A percentile compares a stretch with the other conserved stretches of the same genome.
Conservation (phyloP, 1,140 invertebrate genomes). For the Drosophila novamexicana region DNA sequence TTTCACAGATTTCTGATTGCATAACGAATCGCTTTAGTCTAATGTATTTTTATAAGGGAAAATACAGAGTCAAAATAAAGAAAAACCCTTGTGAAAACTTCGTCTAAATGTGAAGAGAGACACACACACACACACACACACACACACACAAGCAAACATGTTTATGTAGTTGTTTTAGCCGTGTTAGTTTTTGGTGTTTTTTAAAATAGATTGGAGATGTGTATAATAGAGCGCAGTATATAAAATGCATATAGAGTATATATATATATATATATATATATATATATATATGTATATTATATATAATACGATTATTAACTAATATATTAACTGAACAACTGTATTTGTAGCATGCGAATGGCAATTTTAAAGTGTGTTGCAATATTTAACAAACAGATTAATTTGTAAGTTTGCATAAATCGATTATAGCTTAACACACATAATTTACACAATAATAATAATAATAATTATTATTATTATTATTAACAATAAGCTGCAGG, state of each 20-base stretch:
- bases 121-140: slow-evolving; percentile 14
- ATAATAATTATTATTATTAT: slow-evolving; percentile 25
- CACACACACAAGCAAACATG: slow-evolving; percentile 25
- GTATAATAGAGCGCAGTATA: slow-evolving; percentile 73
- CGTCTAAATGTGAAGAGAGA: slow-evolving; percentile 11
- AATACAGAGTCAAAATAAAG: slow-evolving; percentile 4
- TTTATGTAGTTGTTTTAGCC: slow-evolving; percentile 75
- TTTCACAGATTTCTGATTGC: slow-evolving; percentile 1
- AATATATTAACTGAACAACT: slow-evolving; percentile 64
- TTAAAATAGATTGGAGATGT: slow-evolving; percentile 72
- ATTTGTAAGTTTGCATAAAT: slow-evolving; percentile 69
- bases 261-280: slow-evolving; percentile 28
- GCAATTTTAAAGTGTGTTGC: slow-evolving; percentile 76
- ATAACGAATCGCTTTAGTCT: slow-evolving; percentile 37
- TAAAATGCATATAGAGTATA: slow-evolving; percentile 53
- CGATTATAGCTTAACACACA: slow-evolving; percentile 41
- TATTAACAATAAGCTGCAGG: slow-evolving; percentile 61
- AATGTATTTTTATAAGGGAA: slow-evolving; percentile 40
- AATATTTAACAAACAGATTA: slow-evolving; percentile 58
- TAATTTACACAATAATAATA: slow-evolving; percentile 30
- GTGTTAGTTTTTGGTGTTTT: slow-evolving; percentile 81
- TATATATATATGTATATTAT: slow-evolving; percentile 41
- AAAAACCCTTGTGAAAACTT: slow-evolving; percentile 10
- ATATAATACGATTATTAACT: slow-evolving; percentile 76
- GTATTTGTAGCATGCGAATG: slow-evolving; percentile 63